These are phyloP conservation scores for Pluvianellus socialis DNA, from an alignment of 2,113 vertebrate genomes.

Conservation along the genomic window DNA sequence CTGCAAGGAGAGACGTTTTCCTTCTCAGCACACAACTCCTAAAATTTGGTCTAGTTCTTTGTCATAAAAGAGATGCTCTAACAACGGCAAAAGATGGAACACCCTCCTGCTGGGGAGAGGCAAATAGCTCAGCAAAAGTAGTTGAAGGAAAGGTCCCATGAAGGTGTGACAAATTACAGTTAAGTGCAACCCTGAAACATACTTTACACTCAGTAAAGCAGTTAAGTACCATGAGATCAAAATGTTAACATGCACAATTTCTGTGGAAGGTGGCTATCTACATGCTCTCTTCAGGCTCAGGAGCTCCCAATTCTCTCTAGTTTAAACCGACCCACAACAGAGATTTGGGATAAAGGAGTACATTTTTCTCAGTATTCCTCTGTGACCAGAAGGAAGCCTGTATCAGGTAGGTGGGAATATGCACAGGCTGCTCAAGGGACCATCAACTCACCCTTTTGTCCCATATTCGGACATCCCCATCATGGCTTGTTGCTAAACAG, in stretches of 20 bases:
- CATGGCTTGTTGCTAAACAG: constrained; percentile 94
- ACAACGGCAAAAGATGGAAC: background rate
- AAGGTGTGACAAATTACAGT: background rate
- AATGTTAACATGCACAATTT: background rate
- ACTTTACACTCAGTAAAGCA: background rate
- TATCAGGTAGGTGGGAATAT: background rate
- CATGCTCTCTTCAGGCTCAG: background rate
- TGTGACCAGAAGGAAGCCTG: background rate
- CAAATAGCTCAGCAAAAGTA: background rate
- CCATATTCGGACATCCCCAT: constrained; percentile 96
- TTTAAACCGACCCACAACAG: background rate
- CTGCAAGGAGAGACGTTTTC: constrained; percentile 71
- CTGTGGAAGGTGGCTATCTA: background rate
- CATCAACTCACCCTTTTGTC: constrained; percentile 88
- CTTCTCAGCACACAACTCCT: background rate
- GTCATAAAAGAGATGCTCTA: background rate
- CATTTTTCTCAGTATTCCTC: background rate
- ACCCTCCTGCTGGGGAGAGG: background rate
- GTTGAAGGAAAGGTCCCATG: background rate
- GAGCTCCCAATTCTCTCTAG: background rate
- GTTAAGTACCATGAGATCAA: background rate
- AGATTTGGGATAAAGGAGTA: background rate
- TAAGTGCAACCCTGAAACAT: background rate
- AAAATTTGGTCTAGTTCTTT: background rate
- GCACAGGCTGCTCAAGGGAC: background rate